phyloP scores from a whole-genome alignment of 2,113 vertebrate genomes.

The Manacus vitellinus region DNA sequence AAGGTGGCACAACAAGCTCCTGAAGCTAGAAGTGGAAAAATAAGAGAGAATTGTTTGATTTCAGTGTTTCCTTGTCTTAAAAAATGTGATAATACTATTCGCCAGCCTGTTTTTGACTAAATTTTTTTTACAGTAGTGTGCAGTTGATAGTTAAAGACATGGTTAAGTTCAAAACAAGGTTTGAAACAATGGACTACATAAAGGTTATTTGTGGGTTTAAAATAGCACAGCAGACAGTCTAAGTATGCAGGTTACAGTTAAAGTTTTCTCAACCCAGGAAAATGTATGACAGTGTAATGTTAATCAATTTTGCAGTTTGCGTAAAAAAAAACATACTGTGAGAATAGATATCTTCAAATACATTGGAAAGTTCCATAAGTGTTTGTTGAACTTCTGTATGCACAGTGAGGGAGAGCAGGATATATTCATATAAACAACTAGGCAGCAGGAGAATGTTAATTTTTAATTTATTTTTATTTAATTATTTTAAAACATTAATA shows the following conservation, averaged over 20 bases:
- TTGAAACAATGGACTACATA: neutral
- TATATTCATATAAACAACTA: neutral
- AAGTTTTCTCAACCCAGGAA: neutral
- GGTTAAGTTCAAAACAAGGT: conserved; percentile 23
- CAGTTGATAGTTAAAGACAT: neutral
- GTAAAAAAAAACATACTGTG: neutral
- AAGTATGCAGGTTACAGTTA: neutral
- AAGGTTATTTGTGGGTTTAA: conserved; percentile 1
- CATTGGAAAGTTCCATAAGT: neutral
- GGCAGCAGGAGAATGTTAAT: neutral
- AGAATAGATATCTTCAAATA: neutral
- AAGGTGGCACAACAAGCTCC: neutral
- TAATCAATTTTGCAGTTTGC: neutral
- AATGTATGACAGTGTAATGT: neutral
- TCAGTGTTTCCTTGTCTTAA: neutral
- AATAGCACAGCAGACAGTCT: neutral
- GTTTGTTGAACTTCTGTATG: neutral
- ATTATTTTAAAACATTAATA: neutral
- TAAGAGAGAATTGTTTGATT: neutral
- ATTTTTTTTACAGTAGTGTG: neutral
- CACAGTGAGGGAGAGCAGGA: neutral
- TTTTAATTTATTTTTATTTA: neutral
- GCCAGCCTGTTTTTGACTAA: conserved; percentile 12
- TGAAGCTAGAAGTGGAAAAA: neutral
- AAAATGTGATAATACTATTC: neutral